Conservation (phyloP, 1,140 invertebrate species). For the Ectropis grisescens region DNA sequence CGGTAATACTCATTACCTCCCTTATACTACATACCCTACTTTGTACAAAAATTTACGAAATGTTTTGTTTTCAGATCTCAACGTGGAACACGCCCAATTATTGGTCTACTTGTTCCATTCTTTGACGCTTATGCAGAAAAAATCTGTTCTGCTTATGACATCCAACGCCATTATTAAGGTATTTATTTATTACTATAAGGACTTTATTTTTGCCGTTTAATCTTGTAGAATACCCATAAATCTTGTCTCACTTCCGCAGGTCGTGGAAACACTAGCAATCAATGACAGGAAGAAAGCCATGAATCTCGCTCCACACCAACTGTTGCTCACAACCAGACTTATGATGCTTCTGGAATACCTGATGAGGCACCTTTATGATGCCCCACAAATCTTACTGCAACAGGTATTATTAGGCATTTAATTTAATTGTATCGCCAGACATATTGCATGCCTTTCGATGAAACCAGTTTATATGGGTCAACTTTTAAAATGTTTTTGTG, state of each 20-base stretch:
- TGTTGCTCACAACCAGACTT: slow-evolving; percentile 86
- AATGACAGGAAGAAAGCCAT: slow-evolving; percentile 68
- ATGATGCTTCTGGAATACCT: slow-evolving; percentile 95
- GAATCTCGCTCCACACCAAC: slow-evolving; percentile 69
- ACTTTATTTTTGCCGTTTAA: neutral
- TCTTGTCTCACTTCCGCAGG: too few species aligned
- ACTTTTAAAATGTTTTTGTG: too few species aligned
- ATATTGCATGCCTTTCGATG: too few species aligned
- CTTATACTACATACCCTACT: too few species aligned
- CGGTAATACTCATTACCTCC: too few species aligned
- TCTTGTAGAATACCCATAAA: too few species aligned
- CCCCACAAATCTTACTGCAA: slow-evolving; percentile 80
- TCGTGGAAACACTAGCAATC: slow-evolving; percentile 90
- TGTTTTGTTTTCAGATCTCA: slow-evolving; percentile 79
- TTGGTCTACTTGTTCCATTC: slow-evolving; percentile 95
- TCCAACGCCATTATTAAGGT: slow-evolving; percentile 72
- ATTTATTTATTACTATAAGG: slow-evolving; percentile 10
- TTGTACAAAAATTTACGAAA: too few species aligned
- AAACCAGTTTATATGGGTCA: too few species aligned
- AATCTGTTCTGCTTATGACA: slow-evolving; percentile 88
- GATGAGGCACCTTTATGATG: slow-evolving; percentile 95
- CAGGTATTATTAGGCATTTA: too few species aligned
- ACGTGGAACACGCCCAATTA: slow-evolving; percentile 95
- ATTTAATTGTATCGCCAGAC: too few species aligned
- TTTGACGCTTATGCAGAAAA: slow-evolving; percentile 95